Conservation (phyloP, 2,888 invertebrate genomes). For the Lycaena phlaeas region DNA sequence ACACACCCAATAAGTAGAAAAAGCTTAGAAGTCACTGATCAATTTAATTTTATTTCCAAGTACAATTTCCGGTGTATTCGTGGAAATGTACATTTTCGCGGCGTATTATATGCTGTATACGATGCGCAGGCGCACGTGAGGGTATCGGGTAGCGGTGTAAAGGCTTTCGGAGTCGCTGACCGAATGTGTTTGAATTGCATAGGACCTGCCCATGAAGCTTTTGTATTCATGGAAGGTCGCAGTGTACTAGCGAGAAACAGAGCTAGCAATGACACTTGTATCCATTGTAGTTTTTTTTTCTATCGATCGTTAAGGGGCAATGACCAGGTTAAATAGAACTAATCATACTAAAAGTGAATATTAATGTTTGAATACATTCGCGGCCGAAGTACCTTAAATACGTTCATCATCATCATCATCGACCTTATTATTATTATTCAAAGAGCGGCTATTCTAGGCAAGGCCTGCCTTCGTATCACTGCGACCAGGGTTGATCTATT, state of each 20-base stretch:
- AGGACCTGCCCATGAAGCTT: slow-evolving; percentile 32
- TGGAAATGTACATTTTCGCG: slow-evolving; percentile 63
- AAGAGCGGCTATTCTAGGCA: too few relatives aligned
- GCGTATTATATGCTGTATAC: slow-evolving; percentile 34
- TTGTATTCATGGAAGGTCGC: slow-evolving; percentile 58
- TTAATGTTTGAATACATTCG: too few relatives aligned
- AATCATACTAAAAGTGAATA: too few relatives aligned
- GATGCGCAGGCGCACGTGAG: slow-evolving; percentile 22
- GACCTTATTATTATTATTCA: too few relatives aligned
- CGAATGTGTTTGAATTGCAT: slow-evolving; percentile 56
- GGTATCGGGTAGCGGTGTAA: slow-evolving; percentile 22
- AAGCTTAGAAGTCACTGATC: background rate
- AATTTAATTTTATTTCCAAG: slow-evolving; percentile 23
- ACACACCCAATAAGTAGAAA: background rate
- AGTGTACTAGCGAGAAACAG: slow-evolving; percentile 52
- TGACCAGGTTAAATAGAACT: background rate
- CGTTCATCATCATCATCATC: too few relatives aligned
- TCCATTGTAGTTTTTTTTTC: slow-evolving; percentile 53
- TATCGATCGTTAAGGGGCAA: slow-evolving; percentile 35
- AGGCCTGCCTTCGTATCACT: too few relatives aligned
- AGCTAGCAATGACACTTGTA: slow-evolving; percentile 57
- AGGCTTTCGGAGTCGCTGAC: slow-evolving; percentile 50
- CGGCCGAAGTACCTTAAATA: too few relatives aligned
- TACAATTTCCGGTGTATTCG: slow-evolving; percentile 53
- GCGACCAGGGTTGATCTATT: too few relatives aligned